Base-by-base conservation (phyloP, 2,113 vertebrate genomes). In the Eonycteris spelaea region DNA sequence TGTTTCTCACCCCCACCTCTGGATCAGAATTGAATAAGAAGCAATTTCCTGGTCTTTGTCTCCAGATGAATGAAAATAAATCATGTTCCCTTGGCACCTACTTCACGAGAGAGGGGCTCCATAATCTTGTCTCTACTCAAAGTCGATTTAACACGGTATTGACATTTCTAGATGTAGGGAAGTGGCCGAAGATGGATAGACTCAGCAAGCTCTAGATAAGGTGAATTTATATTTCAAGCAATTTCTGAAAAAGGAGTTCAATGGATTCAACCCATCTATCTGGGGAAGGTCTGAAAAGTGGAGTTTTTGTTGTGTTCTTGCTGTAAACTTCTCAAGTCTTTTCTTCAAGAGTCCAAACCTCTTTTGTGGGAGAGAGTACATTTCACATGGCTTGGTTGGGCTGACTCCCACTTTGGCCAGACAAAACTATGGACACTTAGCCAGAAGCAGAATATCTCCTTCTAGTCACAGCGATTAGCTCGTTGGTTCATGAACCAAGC, bases 11-110 rank as follows among this genome's bases (percentile, higher is more conserved):
- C 51, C 51, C 4, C 51, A 51, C 11, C 61, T 86, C 43, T 55
- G 80, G 87, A 51, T 51, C 51, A 67, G 71, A 83, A 45, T 14
- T 75, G 40, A 33, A 40, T 14, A 6, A 13, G 63, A 95, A 45
- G 78, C 28, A 79, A 26, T 92, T 68, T 84, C 79, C 67, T 70
- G 33, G 14, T 40, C 74, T 80, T 38, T 12, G 83, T 30, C 90
- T 86, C 70, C 14, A 13, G 59, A 19, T 51, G 80, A 86, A 26
- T 38, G 80, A 79, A 74, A 73, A 95, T 74, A 79, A 89, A 93
- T 95, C 88, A 51, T 40, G 38, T 86, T 86, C 35, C 61, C 88
- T 75, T 93, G 95, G 59, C 94, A 40, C 59, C 33, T 70, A 67
- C 59, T 85, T 48, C 9, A 11, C 59, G 55, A 84, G 71, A 30